A percentile compares a stretch with the other conserved stretches of the same genome.
Evolutionary conservation across 2,888 invertebrate genomes (phyloP).

Genomic region (Incurvaria masculella): DNA sequence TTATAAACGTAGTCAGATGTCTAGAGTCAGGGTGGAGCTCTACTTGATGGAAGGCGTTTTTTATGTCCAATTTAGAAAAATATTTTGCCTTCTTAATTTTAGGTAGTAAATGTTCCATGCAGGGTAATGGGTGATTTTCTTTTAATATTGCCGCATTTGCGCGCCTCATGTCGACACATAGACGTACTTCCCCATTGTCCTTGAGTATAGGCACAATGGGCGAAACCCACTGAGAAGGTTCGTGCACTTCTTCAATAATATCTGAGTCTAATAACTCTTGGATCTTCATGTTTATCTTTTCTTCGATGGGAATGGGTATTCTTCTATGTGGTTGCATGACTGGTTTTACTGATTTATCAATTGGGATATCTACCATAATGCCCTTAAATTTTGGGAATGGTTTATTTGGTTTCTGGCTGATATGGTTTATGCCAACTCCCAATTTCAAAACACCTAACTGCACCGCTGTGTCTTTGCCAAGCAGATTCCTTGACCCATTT

Average conservation of each 20-base stretch:
- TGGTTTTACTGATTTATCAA: conserved; percentile 9
- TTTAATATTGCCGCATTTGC: conserved; percentile 23
- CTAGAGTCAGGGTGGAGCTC: conserved; percentile 23
- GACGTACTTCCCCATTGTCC: conserved; percentile 20
- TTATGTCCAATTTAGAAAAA: conserved; percentile 11
- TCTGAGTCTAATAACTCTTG: conserved; percentile 18
- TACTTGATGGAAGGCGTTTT: conserved; percentile 27
- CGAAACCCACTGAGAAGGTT: conserved; percentile 24
- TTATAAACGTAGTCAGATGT: conserved; percentile 29
- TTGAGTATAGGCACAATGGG: conserved; percentile 24
- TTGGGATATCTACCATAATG: conserved; percentile 11
- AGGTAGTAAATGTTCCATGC: conserved; percentile 19
- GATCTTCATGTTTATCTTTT: conserved; percentile 8
- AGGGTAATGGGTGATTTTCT: conserved; percentile 18
- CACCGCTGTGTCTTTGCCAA: conserved; percentile 4
- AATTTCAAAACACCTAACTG: background rate
- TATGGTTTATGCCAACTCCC: background rate
- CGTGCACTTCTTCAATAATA: conserved; percentile 24
- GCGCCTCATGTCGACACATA: conserved; percentile 26
- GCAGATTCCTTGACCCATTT: background rate
- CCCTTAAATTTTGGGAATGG: conserved; percentile 8
- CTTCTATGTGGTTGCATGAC: conserved; percentile 10
- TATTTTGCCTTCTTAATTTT: conserved; percentile 13
- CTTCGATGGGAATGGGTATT: conserved; percentile 9
- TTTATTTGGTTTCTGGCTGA: background rate